These are phyloP conservation scores for Boulengeromyrus knoepffleri DNA, from an alignment of 2,113 vertebrate species.

Conservation along the genomic window DNA sequence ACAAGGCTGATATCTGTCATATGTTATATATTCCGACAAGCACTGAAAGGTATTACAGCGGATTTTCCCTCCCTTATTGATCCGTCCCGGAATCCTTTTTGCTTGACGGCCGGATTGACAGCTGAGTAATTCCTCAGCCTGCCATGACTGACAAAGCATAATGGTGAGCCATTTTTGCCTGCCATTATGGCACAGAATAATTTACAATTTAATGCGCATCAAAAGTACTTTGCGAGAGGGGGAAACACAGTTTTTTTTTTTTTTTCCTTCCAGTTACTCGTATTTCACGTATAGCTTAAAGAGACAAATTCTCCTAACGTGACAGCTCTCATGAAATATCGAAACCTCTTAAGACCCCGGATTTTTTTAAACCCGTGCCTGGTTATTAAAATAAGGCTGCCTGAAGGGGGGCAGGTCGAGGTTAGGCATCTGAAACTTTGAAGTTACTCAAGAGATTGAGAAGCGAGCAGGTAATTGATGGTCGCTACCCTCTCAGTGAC, in stretches of 20 bases:
- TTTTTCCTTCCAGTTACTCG: conserved; percentile 80
- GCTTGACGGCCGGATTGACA: conserved; percentile 75
- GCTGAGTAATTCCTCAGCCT: conserved; percentile 72
- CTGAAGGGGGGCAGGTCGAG: conserved; percentile 49
- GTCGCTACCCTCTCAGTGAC: conserved; percentile 60
- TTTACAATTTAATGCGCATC: conserved; percentile 89
- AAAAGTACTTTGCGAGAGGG: conserved; percentile 55
- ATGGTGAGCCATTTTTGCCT: conserved; percentile 71
- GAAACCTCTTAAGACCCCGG: conserved; percentile 73
- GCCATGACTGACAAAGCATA: conserved; percentile 74
- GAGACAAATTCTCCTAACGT: conserved; percentile 88
- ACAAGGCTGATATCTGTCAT: conserved; percentile 64
- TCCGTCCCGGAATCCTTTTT: conserved; percentile 63
- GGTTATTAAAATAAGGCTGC: conserved; percentile 68
- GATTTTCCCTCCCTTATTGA: conserved; percentile 61
- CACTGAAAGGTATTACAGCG: conserved; percentile 48
- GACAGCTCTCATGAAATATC: conserved; percentile 79
- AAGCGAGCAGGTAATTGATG: conserved; percentile 58
- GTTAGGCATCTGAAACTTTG: conserved; percentile 57
- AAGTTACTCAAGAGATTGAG: conserved; percentile 48
- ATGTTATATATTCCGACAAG: conserved; percentile 51
- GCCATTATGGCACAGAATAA: conserved; percentile 69
- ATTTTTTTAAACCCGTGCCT: conserved; percentile 25
- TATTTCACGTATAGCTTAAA: conserved; percentile 92
- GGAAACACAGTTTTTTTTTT: conserved; percentile 65